Base-by-base conservation (phyloP, 2,888 invertebrate genomes). In the Cyaniris semiargus region DNA sequence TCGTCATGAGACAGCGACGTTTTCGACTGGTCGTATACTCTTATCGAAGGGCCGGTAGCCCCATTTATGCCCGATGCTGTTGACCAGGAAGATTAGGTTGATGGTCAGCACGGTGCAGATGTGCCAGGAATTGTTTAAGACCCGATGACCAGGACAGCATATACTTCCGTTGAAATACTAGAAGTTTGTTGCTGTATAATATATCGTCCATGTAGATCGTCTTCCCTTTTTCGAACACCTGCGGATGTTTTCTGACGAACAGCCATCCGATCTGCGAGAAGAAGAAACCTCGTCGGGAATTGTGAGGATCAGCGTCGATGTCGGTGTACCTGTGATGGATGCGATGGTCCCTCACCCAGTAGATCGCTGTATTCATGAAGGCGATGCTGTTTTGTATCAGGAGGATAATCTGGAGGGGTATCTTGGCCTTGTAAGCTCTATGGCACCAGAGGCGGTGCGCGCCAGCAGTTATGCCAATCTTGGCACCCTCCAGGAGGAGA, bases 51-150 rank as follows among this genome's bases (percentile, higher is more conserved):
- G 92, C 76, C 87, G 89, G 70, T 87, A 84, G 0, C 94, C 94
- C 88, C 89, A 94, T 44, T 88, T 83, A 84, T 96, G 96, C n/a
- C 96, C 96, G 3, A 93, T 94, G 81, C 95, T 95, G 88, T 96
- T 96, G 1, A 96, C 95, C n/a, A 95, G 87, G 94, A 96, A 96
- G 0, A 96, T 96, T 78, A 92, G 89, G 84, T 96, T 95, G 18
- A 96, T 91, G 10, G 93, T 94, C 76, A 93, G 81, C 15, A 91
- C 86, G 84, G 75, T 34, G 6, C 85, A 85, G 7, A 91, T 83
- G 78, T 91, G 90, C 90, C 91, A 94, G 1, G 93, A 86, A 80
- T 86, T 88, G 53, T 60, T 82, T 77, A 90, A 86, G 10, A 21
- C 3, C 75, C 75, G 21, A 58, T 75, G 3, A 75, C 75, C 13